Evolutionary conservation across 2,888 invertebrate genomes (phyloP).

Genomic region (Ormyrus thymus): DNA sequence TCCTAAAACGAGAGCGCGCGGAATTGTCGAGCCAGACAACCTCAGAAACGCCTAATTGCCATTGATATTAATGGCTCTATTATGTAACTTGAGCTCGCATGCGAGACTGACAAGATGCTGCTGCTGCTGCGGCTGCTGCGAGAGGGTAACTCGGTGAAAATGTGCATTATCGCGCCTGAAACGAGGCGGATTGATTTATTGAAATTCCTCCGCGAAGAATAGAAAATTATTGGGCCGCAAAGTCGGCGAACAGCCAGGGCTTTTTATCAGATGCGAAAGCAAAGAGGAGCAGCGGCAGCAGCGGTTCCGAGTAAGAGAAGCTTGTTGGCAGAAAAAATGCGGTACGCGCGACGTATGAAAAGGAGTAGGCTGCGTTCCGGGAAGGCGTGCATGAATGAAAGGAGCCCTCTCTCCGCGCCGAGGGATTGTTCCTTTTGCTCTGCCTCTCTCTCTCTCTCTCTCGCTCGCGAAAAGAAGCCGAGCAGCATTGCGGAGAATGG

Average conservation of each 20-base stretch:
- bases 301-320: not conserved
- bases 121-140: slow-evolving; percentile 3
- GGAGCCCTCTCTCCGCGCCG: slow-evolving; percentile 62
- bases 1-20: slow-evolving; percentile 32
- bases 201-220: too few relatives aligned
- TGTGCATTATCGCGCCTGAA: not conserved
- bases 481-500: slow-evolving; percentile 41
- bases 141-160: not conserved
- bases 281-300: not conserved
- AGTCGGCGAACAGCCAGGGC: too few relatives aligned
- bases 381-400: slow-evolving; percentile 71
- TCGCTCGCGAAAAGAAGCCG: slow-evolving; percentile 4
- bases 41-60: slow-evolving; percentile 62
- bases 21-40: slow-evolving; percentile 63
- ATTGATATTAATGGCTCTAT: slow-evolving; percentile 61
- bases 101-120: not conserved
- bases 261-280: not conserved
- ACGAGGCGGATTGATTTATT: too few relatives aligned
- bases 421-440: slow-evolving; percentile 63
- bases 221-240: not conserved
- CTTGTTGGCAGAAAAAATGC: not conserved
- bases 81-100: slow-evolving; percentile 58
- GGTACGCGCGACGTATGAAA: too few relatives aligned
- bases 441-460: too few relatives aligned
- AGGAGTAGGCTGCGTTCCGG: slow-evolving; percentile 59